Percentiles rank a stretch among this genome's conserved stretches.
Conservation (phyloP, 2,888 invertebrate species). For the Podotricha telesiphe region DNA sequence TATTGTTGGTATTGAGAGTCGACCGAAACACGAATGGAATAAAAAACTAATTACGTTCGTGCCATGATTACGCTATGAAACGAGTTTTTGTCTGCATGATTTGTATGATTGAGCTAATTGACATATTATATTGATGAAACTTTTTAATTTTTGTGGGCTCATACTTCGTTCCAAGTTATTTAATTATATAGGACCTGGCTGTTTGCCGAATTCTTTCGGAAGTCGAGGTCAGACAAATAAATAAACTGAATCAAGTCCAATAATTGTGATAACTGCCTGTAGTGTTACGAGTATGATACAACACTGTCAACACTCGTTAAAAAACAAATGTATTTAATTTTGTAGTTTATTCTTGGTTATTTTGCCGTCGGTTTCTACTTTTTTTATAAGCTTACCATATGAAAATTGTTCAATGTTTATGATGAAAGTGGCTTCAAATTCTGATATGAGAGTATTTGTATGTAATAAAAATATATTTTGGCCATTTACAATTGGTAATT, state of each 20-base stretch:
- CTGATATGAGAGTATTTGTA: background rate
- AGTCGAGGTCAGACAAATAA: constrained; percentile 33
- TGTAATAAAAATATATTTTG: too few relatives aligned
- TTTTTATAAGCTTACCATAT: too few relatives aligned
- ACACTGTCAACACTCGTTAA: constrained; percentile 10
- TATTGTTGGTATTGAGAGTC: constrained; percentile 1
- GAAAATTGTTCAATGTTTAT: background rate
- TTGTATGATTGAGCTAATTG: too few relatives aligned
- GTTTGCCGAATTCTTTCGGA: constrained; percentile 29
- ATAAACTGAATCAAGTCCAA: constrained; percentile 26
- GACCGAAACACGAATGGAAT: background rate
- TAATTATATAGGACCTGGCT: constrained; percentile 30
- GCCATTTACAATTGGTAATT: too few relatives aligned
- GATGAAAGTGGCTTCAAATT: background rate
- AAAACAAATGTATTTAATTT: background rate
- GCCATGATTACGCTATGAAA: background rate
- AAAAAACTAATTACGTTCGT: background rate
- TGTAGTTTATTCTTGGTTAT: background rate
- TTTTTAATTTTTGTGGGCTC: background rate
- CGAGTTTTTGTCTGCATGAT: constrained; percentile 1
- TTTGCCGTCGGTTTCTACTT: background rate
- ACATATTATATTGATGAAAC: background rate
- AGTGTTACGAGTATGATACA: constrained; percentile 7
- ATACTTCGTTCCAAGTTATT: constrained; percentile 7
- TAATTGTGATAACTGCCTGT: constrained; percentile 16